phyloP scores from a whole-genome alignment of 2,797 vertebrate species.

The Staurois parvus region DNA sequence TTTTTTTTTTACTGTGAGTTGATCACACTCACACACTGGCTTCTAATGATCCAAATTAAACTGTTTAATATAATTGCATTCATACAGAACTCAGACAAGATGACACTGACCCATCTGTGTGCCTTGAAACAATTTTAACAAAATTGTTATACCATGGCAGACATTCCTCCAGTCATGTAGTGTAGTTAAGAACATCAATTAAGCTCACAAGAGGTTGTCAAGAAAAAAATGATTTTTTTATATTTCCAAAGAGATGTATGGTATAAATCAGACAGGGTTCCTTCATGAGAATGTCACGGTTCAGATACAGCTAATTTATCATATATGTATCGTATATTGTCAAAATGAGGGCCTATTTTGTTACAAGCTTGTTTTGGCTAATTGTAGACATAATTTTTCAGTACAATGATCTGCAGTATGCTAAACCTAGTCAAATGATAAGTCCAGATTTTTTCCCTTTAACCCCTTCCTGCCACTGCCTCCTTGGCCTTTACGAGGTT shows the following conservation, averaged over 20 bases:
- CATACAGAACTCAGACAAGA: conserved; percentile 50
- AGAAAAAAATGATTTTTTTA: conserved; percentile 41
- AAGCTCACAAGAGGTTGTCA: conserved; percentile 51
- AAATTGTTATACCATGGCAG: conserved; percentile 57
- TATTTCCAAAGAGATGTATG: conserved; percentile 16
- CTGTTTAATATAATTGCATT: conserved; percentile 59
- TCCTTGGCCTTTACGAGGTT: too few relatives aligned
- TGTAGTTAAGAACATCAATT: conserved; percentile 49
- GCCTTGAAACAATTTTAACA: conserved; percentile 58
- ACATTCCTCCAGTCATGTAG: conserved; percentile 46
- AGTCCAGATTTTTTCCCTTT: too few relatives aligned
- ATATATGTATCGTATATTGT: not conserved
- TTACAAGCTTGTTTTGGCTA: not conserved
- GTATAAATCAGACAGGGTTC: not conserved
- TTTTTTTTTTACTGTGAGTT: not conserved
- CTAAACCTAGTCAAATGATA: not conserved
- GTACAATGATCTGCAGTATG: not conserved
- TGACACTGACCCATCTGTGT: conserved; percentile 56
- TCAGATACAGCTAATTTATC: conserved; percentile 21
- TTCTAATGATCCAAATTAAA: conserved; percentile 56
- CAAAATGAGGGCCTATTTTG: not conserved
- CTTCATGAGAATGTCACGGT: not conserved
- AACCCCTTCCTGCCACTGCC: too few relatives aligned
- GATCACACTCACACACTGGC: conserved; percentile 21
- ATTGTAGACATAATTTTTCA: not conserved